Conservation (phyloP, 2,113 vertebrate species). For the Syrmaticus mikado region DNA sequence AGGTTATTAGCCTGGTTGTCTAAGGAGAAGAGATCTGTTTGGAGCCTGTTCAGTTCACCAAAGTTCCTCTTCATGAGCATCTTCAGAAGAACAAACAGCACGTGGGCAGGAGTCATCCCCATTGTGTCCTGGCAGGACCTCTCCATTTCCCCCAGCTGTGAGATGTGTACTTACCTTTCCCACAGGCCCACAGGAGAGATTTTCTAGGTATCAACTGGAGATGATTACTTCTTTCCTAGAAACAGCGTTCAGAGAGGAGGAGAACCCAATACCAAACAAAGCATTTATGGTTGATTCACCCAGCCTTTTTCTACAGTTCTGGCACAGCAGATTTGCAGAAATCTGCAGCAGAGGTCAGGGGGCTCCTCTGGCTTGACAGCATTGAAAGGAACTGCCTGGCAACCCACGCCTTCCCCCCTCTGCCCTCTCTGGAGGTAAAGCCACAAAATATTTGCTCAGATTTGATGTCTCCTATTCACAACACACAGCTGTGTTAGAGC, state of each 20-base stretch:
- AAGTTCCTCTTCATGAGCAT: neutral
- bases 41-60: neutral
- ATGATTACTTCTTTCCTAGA: neutral
- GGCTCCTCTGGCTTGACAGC: rapidly evolving
- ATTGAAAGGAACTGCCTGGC: neutral
- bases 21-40: neutral
- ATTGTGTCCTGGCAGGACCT: neutral
- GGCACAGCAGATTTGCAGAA: neutral
- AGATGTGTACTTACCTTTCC: neutral
- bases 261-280: neutral
- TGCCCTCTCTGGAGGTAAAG: neutral
- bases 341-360: neutral
- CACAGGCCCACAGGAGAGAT: neutral
- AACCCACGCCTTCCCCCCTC: rapidly evolving
- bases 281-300: neutral
- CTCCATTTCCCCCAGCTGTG: neutral
- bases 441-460: neutral
- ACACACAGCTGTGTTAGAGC: neutral
- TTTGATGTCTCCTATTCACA: neutral
- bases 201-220: neutral
- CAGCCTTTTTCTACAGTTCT: neutral
- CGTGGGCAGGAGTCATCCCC: neutral
- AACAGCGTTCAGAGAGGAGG: neutral
- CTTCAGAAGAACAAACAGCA: neutral
- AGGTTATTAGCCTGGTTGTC: neutral